Percentiles rank a stretch among this genome's conserved stretches.
phyloP scores from a whole-genome alignment of 1,140 invertebrate species.

The Zaprionus ornatus region DNA sequence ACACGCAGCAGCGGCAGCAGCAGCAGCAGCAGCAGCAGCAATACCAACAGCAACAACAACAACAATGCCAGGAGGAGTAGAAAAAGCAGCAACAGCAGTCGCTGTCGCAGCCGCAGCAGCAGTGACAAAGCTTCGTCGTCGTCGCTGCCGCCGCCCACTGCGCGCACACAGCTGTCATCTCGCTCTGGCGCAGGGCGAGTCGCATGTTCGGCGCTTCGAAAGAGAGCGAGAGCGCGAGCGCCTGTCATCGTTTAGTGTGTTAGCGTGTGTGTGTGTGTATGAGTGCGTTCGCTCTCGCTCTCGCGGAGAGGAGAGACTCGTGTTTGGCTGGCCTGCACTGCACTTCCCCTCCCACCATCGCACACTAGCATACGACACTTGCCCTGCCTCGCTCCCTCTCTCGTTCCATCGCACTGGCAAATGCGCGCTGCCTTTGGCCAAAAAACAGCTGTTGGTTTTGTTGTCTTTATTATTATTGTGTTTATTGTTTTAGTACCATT shows the following conservation, averaged over 20 bases:
- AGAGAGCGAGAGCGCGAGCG: conserved; percentile 6
- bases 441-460: conserved; percentile 60
- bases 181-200: conserved; percentile 35
- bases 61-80: conserved; percentile 22
- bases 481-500: conserved; percentile 57
- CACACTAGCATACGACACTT: background rate
- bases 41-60: conserved; percentile 35
- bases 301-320: conserved; percentile 31
- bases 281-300: conserved; percentile 14
- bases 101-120: conserved; percentile 21
- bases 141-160: conserved; percentile 53
- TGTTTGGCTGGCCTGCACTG: conserved; percentile 32
- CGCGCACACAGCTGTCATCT: conserved; percentile 51
- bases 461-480: conserved; percentile 70
- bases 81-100: conserved; percentile 29
- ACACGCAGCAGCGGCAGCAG: conserved; percentile 54
- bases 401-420: background rate
- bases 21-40: conserved; percentile 43
- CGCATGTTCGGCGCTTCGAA: conserved; percentile 12
- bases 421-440: conserved; percentile 33
- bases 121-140: conserved; percentile 37
- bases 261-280: background rate
- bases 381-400: background rate
- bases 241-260: background rate
- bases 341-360: conserved; percentile 6